Conservation (phyloP, 1,140 invertebrate species). For the Hydropsyche tenuis region DNA sequence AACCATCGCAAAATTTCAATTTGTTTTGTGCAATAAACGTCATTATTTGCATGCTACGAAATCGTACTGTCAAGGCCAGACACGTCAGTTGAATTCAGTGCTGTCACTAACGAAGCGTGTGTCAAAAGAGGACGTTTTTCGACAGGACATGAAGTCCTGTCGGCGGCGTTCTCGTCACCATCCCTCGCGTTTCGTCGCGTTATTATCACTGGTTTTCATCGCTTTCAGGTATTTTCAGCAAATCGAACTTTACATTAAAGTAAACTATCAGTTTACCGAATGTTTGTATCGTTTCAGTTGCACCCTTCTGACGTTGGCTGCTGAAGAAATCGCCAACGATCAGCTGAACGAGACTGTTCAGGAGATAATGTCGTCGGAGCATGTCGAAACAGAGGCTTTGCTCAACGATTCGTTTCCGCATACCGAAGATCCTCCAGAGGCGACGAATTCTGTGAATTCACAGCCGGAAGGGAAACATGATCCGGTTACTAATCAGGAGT, state of each 20-base stretch:
- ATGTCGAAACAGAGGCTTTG: neutral
- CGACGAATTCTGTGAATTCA: constrained; percentile 43
- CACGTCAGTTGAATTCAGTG: neutral
- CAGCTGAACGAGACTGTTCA: neutral
- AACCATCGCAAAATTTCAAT: too few relatives aligned
- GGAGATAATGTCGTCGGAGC: neutral
- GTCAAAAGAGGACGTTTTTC: too few relatives aligned
- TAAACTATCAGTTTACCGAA: too few relatives aligned
- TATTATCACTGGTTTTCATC: neutral
- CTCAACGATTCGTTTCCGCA: neutral
- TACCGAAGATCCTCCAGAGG: constrained; percentile 21
- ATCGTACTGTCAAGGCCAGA: neutral
- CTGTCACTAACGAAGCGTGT: too few relatives aligned
- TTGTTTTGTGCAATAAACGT: neutral
- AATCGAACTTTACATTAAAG: too few relatives aligned
- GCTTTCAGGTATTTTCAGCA: neutral
- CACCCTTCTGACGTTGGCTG: neutral
- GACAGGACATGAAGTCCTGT: too few relatives aligned
- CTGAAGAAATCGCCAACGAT: neutral
- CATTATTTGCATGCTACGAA: too few relatives aligned
- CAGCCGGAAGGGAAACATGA: constrained; percentile 35
- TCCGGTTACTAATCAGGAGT: constrained; percentile 51
- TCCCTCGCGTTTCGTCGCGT: neutral
- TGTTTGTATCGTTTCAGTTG: neutral
- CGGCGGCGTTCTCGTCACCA: neutral